Evolutionary conservation across 2,113 vertebrate species (phyloP).

Genomic region (Malurus cyaneus): DNA sequence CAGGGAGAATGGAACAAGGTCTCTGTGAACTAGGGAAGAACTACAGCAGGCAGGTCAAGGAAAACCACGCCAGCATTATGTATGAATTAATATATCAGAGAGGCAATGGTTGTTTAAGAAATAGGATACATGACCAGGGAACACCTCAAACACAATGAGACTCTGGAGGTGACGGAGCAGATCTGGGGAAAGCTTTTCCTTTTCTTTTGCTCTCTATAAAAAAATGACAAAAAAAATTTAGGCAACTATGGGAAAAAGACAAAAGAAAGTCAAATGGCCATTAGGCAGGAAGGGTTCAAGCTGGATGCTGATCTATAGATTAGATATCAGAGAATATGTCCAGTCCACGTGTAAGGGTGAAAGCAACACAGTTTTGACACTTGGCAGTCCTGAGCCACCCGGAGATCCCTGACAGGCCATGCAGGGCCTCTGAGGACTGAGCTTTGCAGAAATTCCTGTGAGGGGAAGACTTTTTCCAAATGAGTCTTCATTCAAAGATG

Average conservation of each 20-base stretch:
- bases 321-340: not conserved
- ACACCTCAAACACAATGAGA: not conserved
- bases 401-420: not conserved
- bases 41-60: not conserved
- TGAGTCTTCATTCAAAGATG: not conserved
- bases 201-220: not conserved
- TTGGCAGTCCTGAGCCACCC: not conserved
- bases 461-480: not conserved
- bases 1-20: conserved; percentile 1
- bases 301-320: not conserved
- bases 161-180: not conserved
- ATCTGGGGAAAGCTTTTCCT: not conserved
- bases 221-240: not conserved
- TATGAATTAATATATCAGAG: not conserved
- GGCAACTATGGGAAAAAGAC: not conserved
- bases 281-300: not conserved
- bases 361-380: not conserved
- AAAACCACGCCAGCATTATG: not conserved
- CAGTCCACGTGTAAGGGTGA: not conserved
- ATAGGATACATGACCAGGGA: not conserved
- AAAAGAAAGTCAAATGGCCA: not conserved
- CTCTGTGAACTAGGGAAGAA: not conserved
- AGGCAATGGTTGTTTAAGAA: not conserved
- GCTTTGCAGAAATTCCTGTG: not conserved
- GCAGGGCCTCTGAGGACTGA: not conserved